Base-by-base conservation (phyloP, 2,113 vertebrate species). In the Crotophaga sulcirostris region DNA sequence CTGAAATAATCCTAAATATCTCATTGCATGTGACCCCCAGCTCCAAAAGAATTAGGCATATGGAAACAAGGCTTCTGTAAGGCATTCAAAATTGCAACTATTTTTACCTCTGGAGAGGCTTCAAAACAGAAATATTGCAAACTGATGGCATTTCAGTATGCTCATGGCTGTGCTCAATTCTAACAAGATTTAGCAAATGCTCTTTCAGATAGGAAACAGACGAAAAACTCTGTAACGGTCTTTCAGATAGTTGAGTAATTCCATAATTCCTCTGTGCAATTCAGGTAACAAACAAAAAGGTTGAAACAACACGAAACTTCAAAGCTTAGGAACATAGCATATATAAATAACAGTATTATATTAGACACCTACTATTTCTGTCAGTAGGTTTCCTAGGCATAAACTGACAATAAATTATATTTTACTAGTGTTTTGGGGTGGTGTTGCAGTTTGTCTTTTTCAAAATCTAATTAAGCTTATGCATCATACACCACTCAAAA, bases 401-500 rank as follows among this genome's bases (percentile, higher is more conserved):
- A 94, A 96, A 90, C 52, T 89, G 74, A 62, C 76, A 79, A 83
- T 67, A 95, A 94, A 95, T 92, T 81, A 38, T 25, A 68, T 28
- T 76, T 87, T 90, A 56, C 55, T 76, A 59, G 55, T 89, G 72
- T 94, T 95, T 92, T 40, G 49, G 40, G 33, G 38, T 88, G 26
- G 19, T 55, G n/a, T 25, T 84, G 49, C 33, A 87, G 21, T 92
- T 64, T 94, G 42, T 90, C 79, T 89, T 94, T 83, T 84, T 45
- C 47, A 72, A 95, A 97, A 94, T 52, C 68, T 85, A 95, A 96
- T 95, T 94, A 97, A 74, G 62, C 26, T 90, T 82, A 60, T 93
- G 85, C 34, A 94, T 91, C 73, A 88, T n/a, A n/a, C 52, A 45
- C 28, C 44, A 84, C 76, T 96, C 83, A 84, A 68, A 94, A 76